Conservation (phyloP, 2,888 invertebrate genomes). For the Microctonus brassicae region DNA sequence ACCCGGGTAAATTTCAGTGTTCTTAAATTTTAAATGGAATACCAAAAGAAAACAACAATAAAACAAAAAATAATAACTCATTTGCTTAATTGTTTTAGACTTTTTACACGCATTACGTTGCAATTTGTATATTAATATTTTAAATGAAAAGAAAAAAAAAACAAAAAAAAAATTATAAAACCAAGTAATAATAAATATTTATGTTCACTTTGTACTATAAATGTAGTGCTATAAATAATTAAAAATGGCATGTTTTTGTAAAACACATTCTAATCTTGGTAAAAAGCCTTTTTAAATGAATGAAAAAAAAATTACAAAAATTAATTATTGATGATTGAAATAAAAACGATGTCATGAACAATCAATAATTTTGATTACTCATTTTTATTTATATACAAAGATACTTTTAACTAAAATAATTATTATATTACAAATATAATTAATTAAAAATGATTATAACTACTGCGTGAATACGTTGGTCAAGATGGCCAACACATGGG, state of each 20-base stretch:
- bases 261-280: constrained; percentile 33
- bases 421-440: too few relatives aligned
- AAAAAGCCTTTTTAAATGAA: constrained; percentile 28
- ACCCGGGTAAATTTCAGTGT: constrained; percentile 36
- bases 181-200: constrained; percentile 45
- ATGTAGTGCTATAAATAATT: constrained; percentile 51
- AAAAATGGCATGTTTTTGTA: constrained; percentile 29
- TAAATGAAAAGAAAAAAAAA: constrained; percentile 54
- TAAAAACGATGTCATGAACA: constrained; percentile 8
- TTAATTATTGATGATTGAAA: constrained; percentile 10
- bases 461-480: too few relatives aligned
- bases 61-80: constrained; percentile 41
- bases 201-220: constrained; percentile 65
- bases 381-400: too few relatives aligned
- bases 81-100: constrained; percentile 45
- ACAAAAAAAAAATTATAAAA: constrained; percentile 14
- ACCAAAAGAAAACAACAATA: constrained; percentile 33
- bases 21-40: constrained; percentile 39
- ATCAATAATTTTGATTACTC: background rate
- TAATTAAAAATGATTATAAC: too few relatives aligned
- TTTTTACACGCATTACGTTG: constrained; percentile 57
- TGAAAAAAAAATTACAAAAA: constrained; percentile 1
- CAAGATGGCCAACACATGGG: too few relatives aligned
- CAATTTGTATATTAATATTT: constrained; percentile 63
- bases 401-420: too few relatives aligned